Conservation (phyloP, 2,113 vertebrate species). For the Lycocorax pyrrhopterus region DNA sequence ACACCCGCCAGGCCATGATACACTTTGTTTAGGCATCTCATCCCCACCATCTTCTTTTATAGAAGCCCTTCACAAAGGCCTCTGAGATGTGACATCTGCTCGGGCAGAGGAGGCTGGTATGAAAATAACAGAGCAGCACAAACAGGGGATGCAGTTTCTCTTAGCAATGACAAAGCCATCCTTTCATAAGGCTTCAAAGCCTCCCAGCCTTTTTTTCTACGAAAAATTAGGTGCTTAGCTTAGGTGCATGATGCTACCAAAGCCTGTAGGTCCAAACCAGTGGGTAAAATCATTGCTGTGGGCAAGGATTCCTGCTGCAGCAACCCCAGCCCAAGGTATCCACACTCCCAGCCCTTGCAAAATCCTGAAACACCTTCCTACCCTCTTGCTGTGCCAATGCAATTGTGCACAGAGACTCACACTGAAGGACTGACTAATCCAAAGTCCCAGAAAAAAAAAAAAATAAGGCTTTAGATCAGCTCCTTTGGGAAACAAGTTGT, state of each 20-base stretch:
- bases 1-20: rapidly evolving
- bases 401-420: background rate
- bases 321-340: background rate
- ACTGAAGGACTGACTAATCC: background rate
- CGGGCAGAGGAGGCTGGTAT: background rate
- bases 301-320: background rate
- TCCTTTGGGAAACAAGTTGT: background rate
- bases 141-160: background rate
- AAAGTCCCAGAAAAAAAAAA: background rate
- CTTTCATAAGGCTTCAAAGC: background rate
- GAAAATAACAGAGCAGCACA: background rate
- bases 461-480: background rate
- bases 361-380: background rate
- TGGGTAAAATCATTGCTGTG: background rate
- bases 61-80: background rate
- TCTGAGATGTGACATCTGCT: background rate
- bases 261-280: background rate
- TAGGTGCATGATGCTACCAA: background rate
- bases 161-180: background rate
- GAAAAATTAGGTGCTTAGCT: background rate
- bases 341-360: background rate
- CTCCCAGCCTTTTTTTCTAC: background rate
- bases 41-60: background rate
- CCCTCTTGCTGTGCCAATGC: background rate
- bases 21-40: background rate